A percentile compares a stretch with the other conserved stretches of the same genome.
Evolutionary conservation across 2,113 vertebrate species (phyloP).

Genomic region (Tragulus kanchil): DNA sequence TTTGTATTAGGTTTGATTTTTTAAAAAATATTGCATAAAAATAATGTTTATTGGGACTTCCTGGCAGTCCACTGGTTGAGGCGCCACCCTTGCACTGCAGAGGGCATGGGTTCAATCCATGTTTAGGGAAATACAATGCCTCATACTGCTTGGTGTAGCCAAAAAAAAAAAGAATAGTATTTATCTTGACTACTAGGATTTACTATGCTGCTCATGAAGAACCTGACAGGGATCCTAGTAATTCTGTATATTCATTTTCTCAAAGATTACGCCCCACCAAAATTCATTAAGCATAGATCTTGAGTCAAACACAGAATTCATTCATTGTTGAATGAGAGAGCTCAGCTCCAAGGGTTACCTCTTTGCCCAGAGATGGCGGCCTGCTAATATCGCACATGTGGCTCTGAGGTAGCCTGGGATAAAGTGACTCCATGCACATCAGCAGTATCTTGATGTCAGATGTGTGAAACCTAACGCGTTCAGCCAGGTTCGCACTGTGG

Average conservation of each 20-base stretch:
- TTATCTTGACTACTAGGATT: background rate
- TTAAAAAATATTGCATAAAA: background rate
- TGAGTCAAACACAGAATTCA: background rate
- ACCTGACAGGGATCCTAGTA: background rate
- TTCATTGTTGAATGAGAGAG: background rate
- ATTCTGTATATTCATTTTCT: background rate
- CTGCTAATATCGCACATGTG: background rate
- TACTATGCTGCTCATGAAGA: background rate
- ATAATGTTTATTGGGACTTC: background rate
- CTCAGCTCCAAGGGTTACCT: background rate
- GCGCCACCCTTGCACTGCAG: background rate
- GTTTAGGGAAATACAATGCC: background rate
- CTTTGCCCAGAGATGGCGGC: background rate
- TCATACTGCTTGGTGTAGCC: background rate
- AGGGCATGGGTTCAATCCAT: background rate
- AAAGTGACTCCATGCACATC: background rate
- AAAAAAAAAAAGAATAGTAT: background rate
- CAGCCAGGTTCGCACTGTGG: background rate
- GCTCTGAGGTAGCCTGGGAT: background rate
- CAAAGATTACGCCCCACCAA: background rate
- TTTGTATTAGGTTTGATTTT: conserved; percentile 1
- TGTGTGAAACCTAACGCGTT: background rate
- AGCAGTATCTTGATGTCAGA: background rate
- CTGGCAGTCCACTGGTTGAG: background rate
- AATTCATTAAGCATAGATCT: background rate